Percentiles rank a stretch among this genome's conserved stretches.
phyloP scores from a whole-genome alignment of 2,888 invertebrate genomes.

The Ceramica pisi region DNA sequence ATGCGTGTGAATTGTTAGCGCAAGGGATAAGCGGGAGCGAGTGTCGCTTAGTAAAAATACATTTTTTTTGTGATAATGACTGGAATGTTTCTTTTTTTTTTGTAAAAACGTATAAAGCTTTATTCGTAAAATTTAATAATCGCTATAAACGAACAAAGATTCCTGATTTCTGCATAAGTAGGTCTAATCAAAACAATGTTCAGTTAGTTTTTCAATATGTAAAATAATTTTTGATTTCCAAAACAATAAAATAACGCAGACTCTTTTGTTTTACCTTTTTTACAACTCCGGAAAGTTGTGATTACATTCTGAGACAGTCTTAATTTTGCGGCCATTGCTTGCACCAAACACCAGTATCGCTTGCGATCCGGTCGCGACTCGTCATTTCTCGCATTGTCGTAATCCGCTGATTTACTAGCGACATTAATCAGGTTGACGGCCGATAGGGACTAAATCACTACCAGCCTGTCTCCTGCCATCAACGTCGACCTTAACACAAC shows the following conservation, averaged over 20 bases:
- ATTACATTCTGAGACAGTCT: not conserved
- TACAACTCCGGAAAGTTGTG: not conserved
- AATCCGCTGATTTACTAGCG: conserved; percentile 91
- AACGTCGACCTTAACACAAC: conserved; percentile 72
- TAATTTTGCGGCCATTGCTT: conserved; percentile 43
- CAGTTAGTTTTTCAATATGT: too few species aligned
- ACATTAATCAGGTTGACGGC: conserved; percentile 91
- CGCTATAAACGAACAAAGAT: too few species aligned
- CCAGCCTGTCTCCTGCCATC: conserved; percentile 77
- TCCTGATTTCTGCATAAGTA: too few species aligned
- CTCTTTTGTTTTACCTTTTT: too few species aligned
- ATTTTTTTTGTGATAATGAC: too few species aligned
- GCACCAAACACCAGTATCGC: conserved; percentile 75
- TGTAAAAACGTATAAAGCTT: fast-evolving
- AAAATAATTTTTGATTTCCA: too few species aligned
- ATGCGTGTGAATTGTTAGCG: conserved; percentile 77
- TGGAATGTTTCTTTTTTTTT: too few species aligned
- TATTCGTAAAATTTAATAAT: too few species aligned
- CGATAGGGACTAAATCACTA: conserved; percentile 90
- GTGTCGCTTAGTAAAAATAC: not conserved
- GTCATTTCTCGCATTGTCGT: conserved; percentile 91
- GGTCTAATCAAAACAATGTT: too few species aligned
- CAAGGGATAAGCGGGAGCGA: conserved; percentile 70
- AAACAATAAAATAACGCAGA: too few species aligned
- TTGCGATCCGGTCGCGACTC: conserved; percentile 89